phyloP scores from a whole-genome alignment of 2,797 vertebrate species.

The Mus minutoides region DNA sequence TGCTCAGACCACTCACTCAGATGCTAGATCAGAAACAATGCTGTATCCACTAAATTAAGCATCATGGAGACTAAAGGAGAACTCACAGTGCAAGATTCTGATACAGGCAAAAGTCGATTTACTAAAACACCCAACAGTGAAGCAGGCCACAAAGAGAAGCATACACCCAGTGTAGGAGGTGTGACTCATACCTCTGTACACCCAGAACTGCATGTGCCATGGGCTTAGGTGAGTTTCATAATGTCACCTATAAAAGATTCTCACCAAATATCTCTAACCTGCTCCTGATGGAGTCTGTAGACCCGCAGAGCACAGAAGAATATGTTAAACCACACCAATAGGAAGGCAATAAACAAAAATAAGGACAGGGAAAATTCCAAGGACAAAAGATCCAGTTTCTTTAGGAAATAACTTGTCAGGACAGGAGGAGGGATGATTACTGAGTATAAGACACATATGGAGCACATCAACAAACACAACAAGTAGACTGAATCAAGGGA shows the following conservation, averaged over 20 bases:
- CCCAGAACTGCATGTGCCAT: fast-evolving
- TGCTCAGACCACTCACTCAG: neutral
- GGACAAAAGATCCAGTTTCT: slow-evolving; percentile 3
- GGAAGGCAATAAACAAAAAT: neutral
- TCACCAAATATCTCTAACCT: neutral
- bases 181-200: neutral
- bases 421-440: neutral
- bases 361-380: neutral
- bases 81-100: neutral
- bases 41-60: neutral
- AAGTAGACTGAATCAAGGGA: neutral
- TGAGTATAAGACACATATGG: neutral
- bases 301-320: neutral
- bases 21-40: neutral
- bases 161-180: fast-evolving
- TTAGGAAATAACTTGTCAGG: slow-evolving; percentile 12
- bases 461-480: neutral
- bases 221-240: neutral
- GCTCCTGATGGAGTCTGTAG: neutral
- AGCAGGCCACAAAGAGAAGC: neutral
- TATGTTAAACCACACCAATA: neutral
- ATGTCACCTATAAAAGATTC: neutral
- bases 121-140: neutral
- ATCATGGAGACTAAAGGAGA: neutral
- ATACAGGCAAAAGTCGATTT: neutral